Conservation (phyloP, 1,140 invertebrate genomes). For the Schlechtendalia chinensis region DNA sequence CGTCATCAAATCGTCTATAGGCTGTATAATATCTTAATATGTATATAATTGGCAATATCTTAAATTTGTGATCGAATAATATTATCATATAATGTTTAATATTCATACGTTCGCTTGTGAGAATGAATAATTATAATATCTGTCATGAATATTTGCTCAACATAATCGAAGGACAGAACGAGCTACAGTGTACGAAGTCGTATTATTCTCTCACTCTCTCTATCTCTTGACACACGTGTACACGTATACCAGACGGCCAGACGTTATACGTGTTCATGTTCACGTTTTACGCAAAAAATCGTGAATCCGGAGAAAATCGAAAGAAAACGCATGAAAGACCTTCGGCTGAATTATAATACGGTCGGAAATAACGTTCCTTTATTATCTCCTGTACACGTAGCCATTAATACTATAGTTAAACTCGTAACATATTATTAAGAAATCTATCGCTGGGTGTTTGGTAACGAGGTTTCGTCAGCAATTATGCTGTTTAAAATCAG, state of each 20-base stretch:
- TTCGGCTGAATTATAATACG: slow-evolving; percentile 43
- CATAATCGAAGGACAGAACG: slow-evolving; percentile 31
- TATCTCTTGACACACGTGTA: neutral
- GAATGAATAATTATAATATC: slow-evolving; percentile 13
- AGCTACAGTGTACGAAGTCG: slow-evolving; percentile 9
- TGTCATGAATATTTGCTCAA: slow-evolving; percentile 36
- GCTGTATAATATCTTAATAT: neutral
- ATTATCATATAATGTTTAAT: neutral
- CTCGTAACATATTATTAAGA: slow-evolving; percentile 28
- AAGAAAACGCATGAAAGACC: slow-evolving; percentile 48
- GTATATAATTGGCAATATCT: neutral
- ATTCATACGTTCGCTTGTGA: too few relatives aligned
- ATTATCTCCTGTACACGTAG: too few relatives aligned
- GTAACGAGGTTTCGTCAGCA: too few relatives aligned
- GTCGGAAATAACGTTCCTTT: slow-evolving; percentile 20
- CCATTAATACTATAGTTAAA: neutral
- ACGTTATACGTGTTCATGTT: neutral
- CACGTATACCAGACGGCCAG: neutral
- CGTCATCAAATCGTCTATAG: neutral
- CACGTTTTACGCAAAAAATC: slow-evolving; percentile 40
- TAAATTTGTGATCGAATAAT: neutral
- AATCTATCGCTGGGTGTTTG: slow-evolving; percentile 31
- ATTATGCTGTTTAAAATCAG: too few relatives aligned
- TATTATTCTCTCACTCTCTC: neutral
- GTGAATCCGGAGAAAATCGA: slow-evolving; percentile 30